Evolutionary conservation across 2,888 invertebrate species (phyloP).

Genomic region (Oxycera nigricornis): DNA sequence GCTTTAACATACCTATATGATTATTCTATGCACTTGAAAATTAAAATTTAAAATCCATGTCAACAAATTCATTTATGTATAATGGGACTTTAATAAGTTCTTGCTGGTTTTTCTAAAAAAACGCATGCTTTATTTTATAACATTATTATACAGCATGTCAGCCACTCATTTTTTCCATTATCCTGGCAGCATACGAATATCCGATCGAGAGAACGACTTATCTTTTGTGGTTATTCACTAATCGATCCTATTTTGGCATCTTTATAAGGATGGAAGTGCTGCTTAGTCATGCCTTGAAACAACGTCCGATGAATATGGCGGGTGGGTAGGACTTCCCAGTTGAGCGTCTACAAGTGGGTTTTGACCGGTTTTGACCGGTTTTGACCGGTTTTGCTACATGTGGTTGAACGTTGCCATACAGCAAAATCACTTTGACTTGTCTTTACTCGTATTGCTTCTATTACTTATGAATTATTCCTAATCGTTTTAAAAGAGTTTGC

Average conservation of each 20-base stretch:
- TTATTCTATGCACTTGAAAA: too few species aligned
- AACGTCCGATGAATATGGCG: too few species aligned
- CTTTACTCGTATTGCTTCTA: neutral
- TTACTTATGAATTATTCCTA: neutral
- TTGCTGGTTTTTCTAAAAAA: neutral
- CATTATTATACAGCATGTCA: neutral
- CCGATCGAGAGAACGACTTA: neutral
- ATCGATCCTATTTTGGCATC: neutral
- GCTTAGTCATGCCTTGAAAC: too few species aligned
- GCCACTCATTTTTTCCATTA: neutral
- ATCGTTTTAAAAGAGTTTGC: neutral
- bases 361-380: neutral
- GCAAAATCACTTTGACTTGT: neutral
- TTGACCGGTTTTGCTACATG: neutral
- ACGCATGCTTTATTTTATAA: neutral
- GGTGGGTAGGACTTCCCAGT: too few species aligned
- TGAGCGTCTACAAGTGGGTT: too few species aligned
- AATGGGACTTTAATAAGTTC: neutral
- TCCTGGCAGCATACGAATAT: neutral
- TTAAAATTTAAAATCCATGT: too few species aligned
- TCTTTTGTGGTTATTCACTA: neutral
- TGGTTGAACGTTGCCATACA: neutral
- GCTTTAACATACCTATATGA: too few species aligned
- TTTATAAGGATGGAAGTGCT: too few species aligned
- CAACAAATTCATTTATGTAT: too few species aligned